Evolutionary conservation across 2,797 vertebrate species (phyloP), one percentile per base, ranked within the genome.

Genomic region (Helarctos malayanus): DNA sequence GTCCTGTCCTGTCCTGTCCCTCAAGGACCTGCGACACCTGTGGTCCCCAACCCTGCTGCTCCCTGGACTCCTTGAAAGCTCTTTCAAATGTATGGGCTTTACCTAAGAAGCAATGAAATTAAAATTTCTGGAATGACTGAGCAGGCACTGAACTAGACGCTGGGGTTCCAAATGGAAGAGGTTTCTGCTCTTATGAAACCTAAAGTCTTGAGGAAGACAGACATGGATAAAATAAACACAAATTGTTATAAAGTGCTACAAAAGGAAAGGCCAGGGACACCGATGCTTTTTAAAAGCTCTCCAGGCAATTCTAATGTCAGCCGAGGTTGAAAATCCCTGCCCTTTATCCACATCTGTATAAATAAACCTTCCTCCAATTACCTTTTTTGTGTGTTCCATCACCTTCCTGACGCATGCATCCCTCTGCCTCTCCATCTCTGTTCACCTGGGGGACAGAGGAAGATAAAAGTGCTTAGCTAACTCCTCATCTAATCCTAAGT

Each of bases 301-400:
- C 41, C 45, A 61, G 75, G 57, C 32, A 15, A 81, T 90, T 93
- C 86, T 56, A 41, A 47, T 8, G n/a, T 49, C 93, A 89, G 49
- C 63, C 80, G 75, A 85, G 63, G 54, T 59, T 85, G 89, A 89
- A 69, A 89, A 69, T 54, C 91, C 78, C 61, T 47, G 86, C 83
- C 91, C 57, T 47, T 47, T 23, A 63, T 25, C 9, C 9, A 87
- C 56, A 54, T 13, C 75, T 47, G 45, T 54, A 76, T 75, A 85
- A 57, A 95, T 59, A 93, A 76, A 63, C 14, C 21, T 69, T 61
- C 52, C 59, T 61, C 23, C 45, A 47, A 11, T 29, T 68, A 15
- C 49, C 82, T 29, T 38, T 1, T 56, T 14, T 18, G 35, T 61
- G 6, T 14, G 14, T 71, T 68, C 65, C 54, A n/a, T 69, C 52